Conservation (phyloP, 2,797 vertebrate species). For the Alfaro cultratus region DNA sequence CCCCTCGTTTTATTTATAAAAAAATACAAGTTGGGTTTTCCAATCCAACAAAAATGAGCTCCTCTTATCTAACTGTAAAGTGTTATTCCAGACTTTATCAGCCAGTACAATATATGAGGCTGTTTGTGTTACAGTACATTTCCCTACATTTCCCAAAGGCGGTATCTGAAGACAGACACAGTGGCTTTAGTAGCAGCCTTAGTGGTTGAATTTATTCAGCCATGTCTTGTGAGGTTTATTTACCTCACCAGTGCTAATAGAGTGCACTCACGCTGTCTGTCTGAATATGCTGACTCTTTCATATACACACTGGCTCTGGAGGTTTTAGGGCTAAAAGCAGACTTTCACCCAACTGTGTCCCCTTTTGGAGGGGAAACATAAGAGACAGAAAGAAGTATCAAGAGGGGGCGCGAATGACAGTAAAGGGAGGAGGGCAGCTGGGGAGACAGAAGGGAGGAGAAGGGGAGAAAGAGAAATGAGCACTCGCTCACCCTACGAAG, state of each 20-base stretch:
- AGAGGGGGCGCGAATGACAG: conserved; percentile 27
- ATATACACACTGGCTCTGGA: conserved; percentile 53
- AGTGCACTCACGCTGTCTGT: conserved; percentile 74
- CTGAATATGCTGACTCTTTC: conserved; percentile 75
- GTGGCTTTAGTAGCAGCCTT: conserved; percentile 58
- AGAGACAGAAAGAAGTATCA: conserved; percentile 56
- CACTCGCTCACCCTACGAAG: conserved; percentile 66
- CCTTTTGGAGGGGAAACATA: conserved; percentile 57
- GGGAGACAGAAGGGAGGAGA: conserved; percentile 17
- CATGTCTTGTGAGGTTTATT: conserved; percentile 78
- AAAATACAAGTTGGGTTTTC: neutral
- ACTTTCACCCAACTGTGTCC: conserved; percentile 74
- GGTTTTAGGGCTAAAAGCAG: conserved; percentile 77
- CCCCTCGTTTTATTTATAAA: neutral
- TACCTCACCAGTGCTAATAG: conserved; percentile 77
- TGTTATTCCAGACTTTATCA: conserved; percentile 57
- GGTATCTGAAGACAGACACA: conserved; percentile 50
- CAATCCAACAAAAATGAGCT: conserved; percentile 24
- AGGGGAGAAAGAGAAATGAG: conserved; percentile 60
- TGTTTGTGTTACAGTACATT: conserved; percentile 72
- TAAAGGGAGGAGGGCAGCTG: conserved; percentile 29
- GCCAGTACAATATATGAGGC: conserved; percentile 39
- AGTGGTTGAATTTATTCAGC: conserved; percentile 74
- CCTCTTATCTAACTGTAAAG: conserved; percentile 24
- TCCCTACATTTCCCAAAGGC: conserved; percentile 69